Percentiles rank a stretch among this genome's conserved stretches.
phyloP scores from a whole-genome alignment of 2,888 invertebrate species.

The Polyploca ridens region DNA sequence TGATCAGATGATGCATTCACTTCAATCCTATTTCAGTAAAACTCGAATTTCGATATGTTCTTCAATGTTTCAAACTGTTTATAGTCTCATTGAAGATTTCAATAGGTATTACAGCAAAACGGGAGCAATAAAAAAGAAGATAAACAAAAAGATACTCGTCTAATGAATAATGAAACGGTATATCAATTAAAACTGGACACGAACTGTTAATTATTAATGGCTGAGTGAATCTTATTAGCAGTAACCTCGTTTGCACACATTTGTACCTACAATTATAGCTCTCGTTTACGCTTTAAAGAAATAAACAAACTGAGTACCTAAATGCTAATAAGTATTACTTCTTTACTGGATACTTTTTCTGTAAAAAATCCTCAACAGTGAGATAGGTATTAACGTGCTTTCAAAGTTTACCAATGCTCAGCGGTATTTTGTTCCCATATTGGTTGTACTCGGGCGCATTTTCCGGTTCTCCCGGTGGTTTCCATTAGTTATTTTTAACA shows the following conservation, averaged over 20 bases:
- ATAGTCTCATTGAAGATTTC: background rate
- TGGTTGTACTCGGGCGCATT: too few species aligned
- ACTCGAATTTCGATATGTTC: background rate
- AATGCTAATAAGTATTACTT: too few species aligned
- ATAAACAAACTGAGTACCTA: conserved; percentile 19
- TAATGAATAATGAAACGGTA: conserved; percentile 30
- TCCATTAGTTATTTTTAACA: too few species aligned
- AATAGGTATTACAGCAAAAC: background rate
- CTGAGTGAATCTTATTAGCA: conserved; percentile 20
- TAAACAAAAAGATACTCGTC: conserved; percentile 21
- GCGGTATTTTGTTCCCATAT: too few species aligned
- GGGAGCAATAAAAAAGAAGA: background rate
- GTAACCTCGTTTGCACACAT: conserved; percentile 7
- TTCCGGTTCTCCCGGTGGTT: too few species aligned
- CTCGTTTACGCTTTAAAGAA: conserved; percentile 1
- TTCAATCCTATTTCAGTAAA: too few species aligned
- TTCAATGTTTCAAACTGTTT: background rate
- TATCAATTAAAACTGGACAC: conserved; percentile 26
- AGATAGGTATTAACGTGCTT: too few species aligned
- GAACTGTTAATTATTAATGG: conserved; percentile 28
- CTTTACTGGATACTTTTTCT: too few species aligned
- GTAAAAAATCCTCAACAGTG: too few species aligned
- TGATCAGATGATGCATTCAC: background rate
- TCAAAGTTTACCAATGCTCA: too few species aligned
- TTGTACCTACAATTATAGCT: background rate